These are phyloP conservation scores for Microtus ochrogaster DNA, from an alignment of 2,113 vertebrate genomes.

Conservation along the genomic window DNA sequence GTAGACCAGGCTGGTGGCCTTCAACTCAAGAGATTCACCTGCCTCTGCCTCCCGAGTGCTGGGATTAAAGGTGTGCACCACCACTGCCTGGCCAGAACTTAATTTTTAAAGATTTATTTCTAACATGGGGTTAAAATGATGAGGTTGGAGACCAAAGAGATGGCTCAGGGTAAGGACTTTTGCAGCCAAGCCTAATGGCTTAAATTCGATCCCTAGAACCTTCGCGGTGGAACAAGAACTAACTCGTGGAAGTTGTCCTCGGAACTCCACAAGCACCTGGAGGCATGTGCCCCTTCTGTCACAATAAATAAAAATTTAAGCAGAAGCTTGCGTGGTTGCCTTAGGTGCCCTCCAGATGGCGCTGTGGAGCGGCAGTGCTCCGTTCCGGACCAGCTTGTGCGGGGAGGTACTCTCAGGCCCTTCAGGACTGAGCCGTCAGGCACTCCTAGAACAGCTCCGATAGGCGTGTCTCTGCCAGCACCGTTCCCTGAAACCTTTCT, in stretches of 20 bases:
- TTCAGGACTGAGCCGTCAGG: background rate
- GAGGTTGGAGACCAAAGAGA: background rate
- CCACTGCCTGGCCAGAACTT: background rate
- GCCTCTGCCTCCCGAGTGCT: background rate
- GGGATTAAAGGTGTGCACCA: background rate
- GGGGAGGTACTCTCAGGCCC: background rate
- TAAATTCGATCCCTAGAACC: background rate
- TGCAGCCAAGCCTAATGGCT: background rate
- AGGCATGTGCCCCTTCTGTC: background rate
- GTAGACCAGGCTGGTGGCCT: background rate
- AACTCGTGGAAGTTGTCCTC: background rate
- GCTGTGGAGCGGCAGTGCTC: background rate
- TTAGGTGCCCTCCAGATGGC: background rate
- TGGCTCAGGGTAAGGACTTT: background rate
- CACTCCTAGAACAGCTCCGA: rapidly evolving
- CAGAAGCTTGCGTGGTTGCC: too few relatives aligned
- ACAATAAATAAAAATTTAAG: background rate
- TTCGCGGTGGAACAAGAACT: background rate
- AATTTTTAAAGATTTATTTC: background rate
- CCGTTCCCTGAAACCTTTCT: background rate
- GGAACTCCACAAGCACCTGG: background rate
- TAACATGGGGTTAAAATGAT: background rate
- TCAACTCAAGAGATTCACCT: background rate
- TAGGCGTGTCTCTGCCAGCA: background rate
- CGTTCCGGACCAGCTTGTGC: background rate